Base-by-base conservation (phyloP, 2,888 invertebrate genomes). In the Thecophora atra region DNA sequence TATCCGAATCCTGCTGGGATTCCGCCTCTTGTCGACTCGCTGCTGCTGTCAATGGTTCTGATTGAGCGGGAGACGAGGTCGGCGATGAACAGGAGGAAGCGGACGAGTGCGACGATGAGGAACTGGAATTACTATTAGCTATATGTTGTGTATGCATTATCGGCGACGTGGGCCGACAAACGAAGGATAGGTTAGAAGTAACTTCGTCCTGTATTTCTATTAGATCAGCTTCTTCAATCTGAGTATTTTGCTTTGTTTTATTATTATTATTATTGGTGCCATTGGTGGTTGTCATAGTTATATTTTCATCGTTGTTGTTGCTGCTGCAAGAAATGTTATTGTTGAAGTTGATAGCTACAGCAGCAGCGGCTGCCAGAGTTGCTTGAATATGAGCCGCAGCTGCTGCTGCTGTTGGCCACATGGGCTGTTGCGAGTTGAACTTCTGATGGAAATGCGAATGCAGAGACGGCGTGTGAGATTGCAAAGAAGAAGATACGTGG, bases 381-480 rank as follows among this genome's bases (percentile, higher is more conserved):
- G 84, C 86, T 72, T 85, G 86, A 51, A 93, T 89, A 81, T 94
- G 93, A 0, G 92, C 91, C 21, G 93, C 88, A 81, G 93, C 93
- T 2, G 92, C 90, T 1, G 92, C 90, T 19, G 92, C 90, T 70
- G 92, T 90, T 3, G 85, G 82, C 85, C 86, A 86, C 75, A 85
- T 83, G 3, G 85, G 83, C n/a, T n/a, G 3, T 64, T 84, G 84
- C 72, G 83, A 74, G 70, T 77, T 71, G 71, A 79, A 71, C 56
- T 77, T 78, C 44, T 78, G 77, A 67, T 78, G 76, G 66, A 15
- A 62, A 69, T 26, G 73, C 70, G n/a, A n/a, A n/a, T 79, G 79
- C 74, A 78, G 76, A 37, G 77, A 72, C 37, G 77, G 77, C 44
- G 76, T 42, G 51, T 11, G 58, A 71, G 68, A 24, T 15, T 58